A percentile compares a stretch with the other conserved stretches of the same genome.
Conservation (phyloP, 2,797 vertebrate genomes). For the Setipinna tenuifilis region DNA sequence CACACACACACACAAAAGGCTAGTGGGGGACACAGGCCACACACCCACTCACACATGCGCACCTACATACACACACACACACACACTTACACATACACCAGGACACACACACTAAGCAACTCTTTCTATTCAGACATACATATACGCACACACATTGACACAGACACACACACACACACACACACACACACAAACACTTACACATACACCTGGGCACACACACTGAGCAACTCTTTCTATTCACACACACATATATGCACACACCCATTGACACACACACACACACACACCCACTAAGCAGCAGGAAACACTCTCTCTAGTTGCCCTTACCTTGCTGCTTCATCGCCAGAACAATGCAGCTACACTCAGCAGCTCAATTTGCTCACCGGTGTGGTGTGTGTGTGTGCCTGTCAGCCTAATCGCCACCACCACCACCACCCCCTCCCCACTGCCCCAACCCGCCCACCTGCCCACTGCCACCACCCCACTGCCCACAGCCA, state of each 20-base stretch:
- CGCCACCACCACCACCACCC: no score
- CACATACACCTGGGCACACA: not conserved
- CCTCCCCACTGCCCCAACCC: no score
- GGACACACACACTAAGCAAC: no score
- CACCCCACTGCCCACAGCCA: no score
- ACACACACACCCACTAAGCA: not conserved
- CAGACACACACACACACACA: not conserved
- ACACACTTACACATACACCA: no score
- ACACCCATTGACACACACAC: not conserved
- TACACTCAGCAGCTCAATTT: not conserved
- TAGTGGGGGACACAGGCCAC: no score
- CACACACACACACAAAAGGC: not conserved
- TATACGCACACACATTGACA: slow-evolving; percentile 8
- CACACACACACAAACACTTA: not conserved
- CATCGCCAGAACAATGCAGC: not conserved
- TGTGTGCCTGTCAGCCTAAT: not conserved
- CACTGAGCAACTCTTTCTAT: no score
- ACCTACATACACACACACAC: no score
- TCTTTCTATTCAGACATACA: slow-evolving; percentile 27
- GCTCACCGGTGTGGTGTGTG: not conserved
- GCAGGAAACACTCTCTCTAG: not conserved
- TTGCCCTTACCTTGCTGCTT: not conserved
- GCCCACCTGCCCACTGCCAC: no score
- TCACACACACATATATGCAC: not conserved
- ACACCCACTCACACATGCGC: no score